Base-by-base conservation (phyloP, 2,888 invertebrate species). In the Pseudoips prasinana region DNA sequence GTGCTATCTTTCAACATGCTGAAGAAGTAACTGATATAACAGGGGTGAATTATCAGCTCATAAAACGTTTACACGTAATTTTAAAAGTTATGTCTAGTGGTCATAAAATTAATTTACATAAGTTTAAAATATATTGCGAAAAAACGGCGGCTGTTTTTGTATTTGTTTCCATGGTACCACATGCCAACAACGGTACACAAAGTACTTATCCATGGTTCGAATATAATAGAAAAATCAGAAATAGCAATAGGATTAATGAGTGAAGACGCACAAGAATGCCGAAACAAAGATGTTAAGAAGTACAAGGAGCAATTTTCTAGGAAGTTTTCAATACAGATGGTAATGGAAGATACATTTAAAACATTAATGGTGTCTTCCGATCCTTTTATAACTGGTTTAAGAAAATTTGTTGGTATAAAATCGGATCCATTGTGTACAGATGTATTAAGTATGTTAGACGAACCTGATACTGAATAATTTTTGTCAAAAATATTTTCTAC, bases 21-120 rank as follows among this genome's bases (percentile, higher is more conserved):
- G 36, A 33, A 33, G 30, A 30, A 29, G 23, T 26, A 6, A 1
- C 36, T 7, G 18, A 33, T 31, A 39, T 44, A 24, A 39, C 39
- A 22, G 33, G 30, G 7, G 25, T 37, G 7, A 33, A 37, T 25
- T 5, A 17, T 31, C 20, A 23, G 7, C 20, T 33, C 7, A 33
- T 37, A 10, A 31, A 35, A 22, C 22, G 34, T 22, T 20, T 23
- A 10, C 32, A 37, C 10, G 22, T 27, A 1, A 37, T 33, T 14
- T 26, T 25, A 8, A 32, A 26, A 32, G 14, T 22, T 6, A 17
- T 32, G 2, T 32, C 32, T 2, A 18, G 33, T 33, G 33, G 33
- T 22, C 18, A 28, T 6, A 24, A 23, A 33, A 28, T 27, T 0
- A 23, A 19, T 18, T 3, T 18, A 1, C 6, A 10, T 1, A 26